Percentiles rank a stretch among this genome's conserved stretches.
phyloP scores from a whole-genome alignment of 2,797 vertebrate species.

The Chelon labrosus region DNA sequence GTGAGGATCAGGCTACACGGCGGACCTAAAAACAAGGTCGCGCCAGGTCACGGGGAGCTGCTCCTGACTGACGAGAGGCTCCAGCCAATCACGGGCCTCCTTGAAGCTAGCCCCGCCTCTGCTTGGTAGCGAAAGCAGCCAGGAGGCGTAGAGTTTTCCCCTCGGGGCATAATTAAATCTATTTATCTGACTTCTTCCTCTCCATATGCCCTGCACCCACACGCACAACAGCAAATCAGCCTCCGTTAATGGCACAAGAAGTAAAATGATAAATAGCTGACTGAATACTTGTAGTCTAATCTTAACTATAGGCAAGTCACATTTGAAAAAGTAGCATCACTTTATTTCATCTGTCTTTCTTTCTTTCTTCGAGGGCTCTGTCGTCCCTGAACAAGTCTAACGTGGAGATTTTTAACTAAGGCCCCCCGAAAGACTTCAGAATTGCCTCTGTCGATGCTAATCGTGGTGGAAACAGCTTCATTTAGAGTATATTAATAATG shows the following conservation, averaged over 20 bases:
- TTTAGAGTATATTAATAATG: slow-evolving; percentile 77
- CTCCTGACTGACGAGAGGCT: slow-evolving; percentile 33
- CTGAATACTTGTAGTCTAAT: too few relatives aligned
- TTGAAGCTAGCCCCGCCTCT: slow-evolving; percentile 26
- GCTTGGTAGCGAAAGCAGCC: slow-evolving; percentile 48
- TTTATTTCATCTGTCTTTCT: too few relatives aligned
- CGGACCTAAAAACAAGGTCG: slow-evolving; percentile 49
- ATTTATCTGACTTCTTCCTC: slow-evolving; percentile 66
- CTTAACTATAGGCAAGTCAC: too few relatives aligned
- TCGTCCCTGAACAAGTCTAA: too few relatives aligned
- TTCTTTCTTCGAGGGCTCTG: too few relatives aligned
- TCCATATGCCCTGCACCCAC: slow-evolving; percentile 39
- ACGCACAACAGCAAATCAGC: slow-evolving; percentile 46
- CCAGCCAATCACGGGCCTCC: slow-evolving; percentile 27
- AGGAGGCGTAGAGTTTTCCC: slow-evolving; percentile 41
- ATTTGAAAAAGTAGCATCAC: too few relatives aligned
- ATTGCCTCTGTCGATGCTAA: slow-evolving; percentile 52
- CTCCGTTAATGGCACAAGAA: slow-evolving; percentile 48
- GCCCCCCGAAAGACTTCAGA: too few relatives aligned
- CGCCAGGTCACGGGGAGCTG: slow-evolving; percentile 9
- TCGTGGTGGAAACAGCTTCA: slow-evolving; percentile 61
- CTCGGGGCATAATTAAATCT: slow-evolving; percentile 71
- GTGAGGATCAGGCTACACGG: slow-evolving; percentile 50
- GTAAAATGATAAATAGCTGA: too few relatives aligned
- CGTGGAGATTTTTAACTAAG: too few relatives aligned